phyloP scores from a whole-genome alignment of 2,888 invertebrate genomes.

The Drymonia ruficornis region DNA sequence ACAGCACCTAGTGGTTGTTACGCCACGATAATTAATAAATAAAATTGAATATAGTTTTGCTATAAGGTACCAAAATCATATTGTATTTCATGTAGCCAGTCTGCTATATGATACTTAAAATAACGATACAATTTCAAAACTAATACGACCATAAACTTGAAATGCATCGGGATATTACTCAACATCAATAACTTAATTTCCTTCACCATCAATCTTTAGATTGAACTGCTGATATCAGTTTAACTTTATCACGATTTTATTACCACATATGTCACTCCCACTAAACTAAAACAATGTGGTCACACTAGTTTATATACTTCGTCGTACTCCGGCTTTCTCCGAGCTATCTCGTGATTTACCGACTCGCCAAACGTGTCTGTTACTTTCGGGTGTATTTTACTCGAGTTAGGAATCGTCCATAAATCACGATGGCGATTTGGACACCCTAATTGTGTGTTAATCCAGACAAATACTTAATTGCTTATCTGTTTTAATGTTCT shows the following conservation, averaged over 20 bases:
- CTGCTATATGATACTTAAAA: background rate
- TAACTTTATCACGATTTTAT: conserved; percentile 45
- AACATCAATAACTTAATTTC: conserved; percentile 49
- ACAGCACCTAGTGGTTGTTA: no score
- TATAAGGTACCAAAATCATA: no score
- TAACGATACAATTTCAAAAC: conserved; percentile 28
- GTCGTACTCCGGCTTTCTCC: conserved; percentile 62
- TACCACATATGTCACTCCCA: conserved; percentile 47
- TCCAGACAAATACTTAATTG: conserved; percentile 13
- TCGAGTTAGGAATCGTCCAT: conserved; percentile 39
- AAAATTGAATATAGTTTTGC: no score
- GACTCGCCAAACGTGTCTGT: conserved; percentile 62
- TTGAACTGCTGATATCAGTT: conserved; percentile 44
- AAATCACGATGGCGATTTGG: conserved; percentile 38
- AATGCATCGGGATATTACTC: conserved; percentile 41
- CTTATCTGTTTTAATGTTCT: conserved; percentile 17
- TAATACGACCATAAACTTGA: conserved; percentile 41
- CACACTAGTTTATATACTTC: conserved; percentile 47
- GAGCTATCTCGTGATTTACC: conserved; percentile 65
- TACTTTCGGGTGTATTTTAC: conserved; percentile 44
- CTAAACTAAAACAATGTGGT: conserved; percentile 44
- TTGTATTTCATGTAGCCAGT: background rate
- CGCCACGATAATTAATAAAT: no score
- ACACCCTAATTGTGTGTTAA: conserved; percentile 31
- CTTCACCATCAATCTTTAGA: conserved; percentile 43